phyloP scores from a whole-genome alignment of 2,888 invertebrate species.

The Kryphioiulus occultus region DNA sequence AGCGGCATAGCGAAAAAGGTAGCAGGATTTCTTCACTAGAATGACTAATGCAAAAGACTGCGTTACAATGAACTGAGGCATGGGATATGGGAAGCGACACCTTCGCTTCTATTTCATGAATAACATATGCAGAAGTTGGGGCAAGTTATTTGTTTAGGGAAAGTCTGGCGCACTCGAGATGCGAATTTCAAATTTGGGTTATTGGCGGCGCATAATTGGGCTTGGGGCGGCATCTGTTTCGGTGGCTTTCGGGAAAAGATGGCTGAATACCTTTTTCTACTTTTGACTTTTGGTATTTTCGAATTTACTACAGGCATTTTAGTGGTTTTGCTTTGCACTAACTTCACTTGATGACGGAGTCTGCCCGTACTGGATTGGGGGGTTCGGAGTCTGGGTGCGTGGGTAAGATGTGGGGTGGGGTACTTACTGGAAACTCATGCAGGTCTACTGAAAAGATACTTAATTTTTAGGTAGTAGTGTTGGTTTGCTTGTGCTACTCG shows the following conservation, averaged over 20 bases:
- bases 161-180: slow-evolving; percentile 8
- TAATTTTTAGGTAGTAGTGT: too few relatives aligned
- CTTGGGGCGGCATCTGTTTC: not conserved
- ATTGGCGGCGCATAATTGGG: not conserved
- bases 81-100: slow-evolving; percentile 31
- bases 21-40: slow-evolving; percentile 4
- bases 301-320: not conserved
- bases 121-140: slow-evolving; percentile 39
- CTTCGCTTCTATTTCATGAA: slow-evolving; percentile 25
- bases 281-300: not conserved
- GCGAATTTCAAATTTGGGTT: slow-evolving; percentile 27
- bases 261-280: not conserved
- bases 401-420: too few relatives aligned
- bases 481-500: too few relatives aligned
- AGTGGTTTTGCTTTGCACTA: not conserved
- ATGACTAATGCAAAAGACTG: slow-evolving; percentile 25
- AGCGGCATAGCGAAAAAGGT: not conserved
- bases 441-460: too few relatives aligned
- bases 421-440: too few relatives aligned
- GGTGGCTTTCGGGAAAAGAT: not conserved
- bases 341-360: too few relatives aligned
- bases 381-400: too few relatives aligned
- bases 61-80: slow-evolving; percentile 22
- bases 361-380: too few relatives aligned
- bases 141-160: slow-evolving; percentile 28